Evolutionary conservation across 2,113 vertebrate genomes (phyloP), one percentile per base, ranked within the genome.

Genomic region (Sander vitreus): DNA sequence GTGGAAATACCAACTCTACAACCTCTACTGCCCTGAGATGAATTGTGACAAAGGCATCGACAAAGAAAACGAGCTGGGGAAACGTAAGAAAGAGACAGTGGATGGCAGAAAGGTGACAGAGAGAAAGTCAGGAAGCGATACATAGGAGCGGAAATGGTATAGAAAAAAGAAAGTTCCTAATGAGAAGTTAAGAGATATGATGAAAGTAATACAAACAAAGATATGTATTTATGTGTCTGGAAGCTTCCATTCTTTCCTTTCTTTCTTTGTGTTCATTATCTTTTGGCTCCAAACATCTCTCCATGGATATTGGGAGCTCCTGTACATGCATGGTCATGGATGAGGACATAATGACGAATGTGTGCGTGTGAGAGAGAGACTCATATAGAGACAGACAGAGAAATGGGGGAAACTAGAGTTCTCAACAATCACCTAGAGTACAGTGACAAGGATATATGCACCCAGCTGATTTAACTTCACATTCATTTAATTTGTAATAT

Each of bases 1-100:
- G 47, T 80, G 78, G 63, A 82, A 87, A 90, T 81, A 73, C 62
- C 76, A 81, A 71, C 70, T 79, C 36, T 73, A 77, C 50, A 76
- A 82, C 74, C 73, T 53, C 57, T 59, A 75, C 33, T 81, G 66
- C 45, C 47, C 16, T 27, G 33, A 30, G 81, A 85, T 83, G 82
- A 85, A 89, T 79, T 74, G 76, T 43, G 43, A 67, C 16, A 71
- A 50, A 80, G 12, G 64, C 0, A 72, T 0, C 63, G 51, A 71
- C 19, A 85, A 63, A 57, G 55, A 62, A 45, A 59, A 57, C 45
- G 11, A 65, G 14, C 39, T 59, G 36, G 51, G 57, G 7, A 25
- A 39, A 23, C 36, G 18, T n/a, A 55, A 73, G 64, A 59, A 45
- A 47, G 39, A 66, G 45, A 47, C 1, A 60, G 64, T 11, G 15